Evolutionary conservation across 64 coral and sea anemone genomes (phyloP), one percentile per base, ranked within the genome.

Genomic region (Montipora sp.): DNA sequence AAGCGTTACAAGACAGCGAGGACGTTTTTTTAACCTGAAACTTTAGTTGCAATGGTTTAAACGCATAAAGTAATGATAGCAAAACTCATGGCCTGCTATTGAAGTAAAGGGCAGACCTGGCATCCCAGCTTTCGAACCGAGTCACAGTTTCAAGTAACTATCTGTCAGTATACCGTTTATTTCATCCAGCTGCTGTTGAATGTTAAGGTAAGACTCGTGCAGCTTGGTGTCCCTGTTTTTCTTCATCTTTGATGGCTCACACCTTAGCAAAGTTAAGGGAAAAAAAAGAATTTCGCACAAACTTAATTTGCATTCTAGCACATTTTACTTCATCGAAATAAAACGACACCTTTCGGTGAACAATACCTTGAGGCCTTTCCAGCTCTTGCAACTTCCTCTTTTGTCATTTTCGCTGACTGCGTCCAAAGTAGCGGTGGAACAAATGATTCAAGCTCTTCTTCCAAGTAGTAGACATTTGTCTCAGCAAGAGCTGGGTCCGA

Each of bases 401-500:
- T 93, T 11, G 83, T 87, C 8, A 67, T 65, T 16, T 44, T 65
- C 10, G 45, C 63, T 51, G 83, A 18, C 51, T 88, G 59, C 15
- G 15, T 51, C 91, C 91, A 93, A 45, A 87, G 67, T 18, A 8
- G 4, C 4, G 91, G 91, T 48, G 58, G 91, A 53, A 59, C 75
- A 88, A 88, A 93, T 24, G 61, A n/a, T 13, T 79, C 58, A 45
- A 87, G 48, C 59, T 93, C 91, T 11, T 65, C 86, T 23, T 65
- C 58, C 16, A 93, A 72, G 51, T 51, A 93, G 48, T 71, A 93
- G 5, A 93, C 91, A 16, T 81, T 65, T 48, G 24, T 59, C 21
- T 93, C 76, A 13, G 75, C 59, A 49, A 93, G 47, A 10, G 47
- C 76, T 93, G 84, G 83, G 76, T 93, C 53, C 19, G 75, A 88